These are phyloP conservation scores for Nineta flava DNA, from an alignment of 2,888 invertebrate species.

Conservation along the genomic window DNA sequence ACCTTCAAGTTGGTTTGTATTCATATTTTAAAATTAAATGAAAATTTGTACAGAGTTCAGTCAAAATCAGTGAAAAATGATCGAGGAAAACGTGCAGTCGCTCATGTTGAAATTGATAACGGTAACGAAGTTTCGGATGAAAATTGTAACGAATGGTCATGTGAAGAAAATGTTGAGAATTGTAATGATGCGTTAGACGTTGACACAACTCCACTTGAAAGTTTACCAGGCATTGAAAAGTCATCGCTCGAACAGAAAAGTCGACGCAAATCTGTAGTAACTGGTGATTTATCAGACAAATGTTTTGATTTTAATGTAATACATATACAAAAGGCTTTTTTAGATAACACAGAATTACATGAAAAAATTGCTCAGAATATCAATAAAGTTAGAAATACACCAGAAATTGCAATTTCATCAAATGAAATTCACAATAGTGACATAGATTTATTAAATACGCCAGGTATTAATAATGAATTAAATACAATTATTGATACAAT, in stretches of 20 bases:
- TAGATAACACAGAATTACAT: slow-evolving; percentile 33
- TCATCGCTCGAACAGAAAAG: neutral
- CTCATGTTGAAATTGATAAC: neutral
- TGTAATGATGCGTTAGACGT: slow-evolving; percentile 6
- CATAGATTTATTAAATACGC: neutral
- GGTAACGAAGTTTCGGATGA: neutral
- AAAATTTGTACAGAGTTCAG: neutral
- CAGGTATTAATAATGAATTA: slow-evolving; percentile 19
- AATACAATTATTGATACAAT: slow-evolving; percentile 32
- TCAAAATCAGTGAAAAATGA: neutral
- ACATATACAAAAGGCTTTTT: slow-evolving; percentile 28
- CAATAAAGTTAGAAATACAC: slow-evolving; percentile 26
- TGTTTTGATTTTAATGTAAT: slow-evolving; percentile 21
- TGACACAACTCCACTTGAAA: slow-evolving; percentile 14
- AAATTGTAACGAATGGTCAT: neutral
- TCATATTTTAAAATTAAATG: too few relatives aligned
- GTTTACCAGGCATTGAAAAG: slow-evolving; percentile 14
- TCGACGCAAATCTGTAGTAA: neutral
- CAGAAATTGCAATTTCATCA: slow-evolving; percentile 4
- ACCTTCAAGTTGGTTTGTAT: too few relatives aligned
- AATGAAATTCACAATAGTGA: neutral
- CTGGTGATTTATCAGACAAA: too few relatives aligned
- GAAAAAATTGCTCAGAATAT: slow-evolving; percentile 36
- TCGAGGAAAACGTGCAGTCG: neutral
- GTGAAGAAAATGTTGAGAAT: slow-evolving; percentile 7